Evolutionary conservation across 2,113 vertebrate genomes (phyloP).

Genomic region (Hiodon alosoides): DNA sequence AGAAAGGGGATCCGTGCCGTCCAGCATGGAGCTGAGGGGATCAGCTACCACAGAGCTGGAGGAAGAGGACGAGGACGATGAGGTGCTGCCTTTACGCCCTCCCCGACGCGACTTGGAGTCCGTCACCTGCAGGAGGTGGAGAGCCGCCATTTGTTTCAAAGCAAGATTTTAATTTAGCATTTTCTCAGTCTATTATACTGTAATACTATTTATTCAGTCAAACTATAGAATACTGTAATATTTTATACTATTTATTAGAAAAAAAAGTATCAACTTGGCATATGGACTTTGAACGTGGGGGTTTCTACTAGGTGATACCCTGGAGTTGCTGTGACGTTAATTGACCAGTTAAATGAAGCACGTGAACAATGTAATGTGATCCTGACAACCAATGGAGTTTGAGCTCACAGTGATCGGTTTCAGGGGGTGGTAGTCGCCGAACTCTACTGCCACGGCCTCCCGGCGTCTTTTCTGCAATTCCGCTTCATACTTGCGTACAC

Average conservation of each 20-base stretch:
- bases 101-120: slow-evolving; percentile 83
- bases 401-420: slow-evolving; percentile 85
- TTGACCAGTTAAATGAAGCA: no score
- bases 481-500: slow-evolving; percentile 70
- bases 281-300: no score
- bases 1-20: slow-evolving; percentile 88
- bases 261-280: no score
- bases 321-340: background rate
- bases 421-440: slow-evolving; percentile 88
- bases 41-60: slow-evolving; percentile 75
- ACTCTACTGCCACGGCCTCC: slow-evolving; percentile 68
- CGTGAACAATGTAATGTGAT: no score
- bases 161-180: background rate
- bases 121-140: slow-evolving; percentile 66
- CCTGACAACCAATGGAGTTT: background rate
- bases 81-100: slow-evolving; percentile 82
- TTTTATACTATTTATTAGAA: no score
- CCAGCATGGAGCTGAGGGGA: slow-evolving; percentile 85
- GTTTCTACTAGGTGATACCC: no score
- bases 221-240: no score
- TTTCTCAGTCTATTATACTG: no score
- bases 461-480: slow-evolving; percentile 68
- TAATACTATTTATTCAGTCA: no score
- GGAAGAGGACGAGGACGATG: slow-evolving; percentile 84
- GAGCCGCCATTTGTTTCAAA: background rate